These are phyloP conservation scores for Sander lucioperca DNA, from an alignment of 2,113 vertebrate genomes.

Conservation along the genomic window DNA sequence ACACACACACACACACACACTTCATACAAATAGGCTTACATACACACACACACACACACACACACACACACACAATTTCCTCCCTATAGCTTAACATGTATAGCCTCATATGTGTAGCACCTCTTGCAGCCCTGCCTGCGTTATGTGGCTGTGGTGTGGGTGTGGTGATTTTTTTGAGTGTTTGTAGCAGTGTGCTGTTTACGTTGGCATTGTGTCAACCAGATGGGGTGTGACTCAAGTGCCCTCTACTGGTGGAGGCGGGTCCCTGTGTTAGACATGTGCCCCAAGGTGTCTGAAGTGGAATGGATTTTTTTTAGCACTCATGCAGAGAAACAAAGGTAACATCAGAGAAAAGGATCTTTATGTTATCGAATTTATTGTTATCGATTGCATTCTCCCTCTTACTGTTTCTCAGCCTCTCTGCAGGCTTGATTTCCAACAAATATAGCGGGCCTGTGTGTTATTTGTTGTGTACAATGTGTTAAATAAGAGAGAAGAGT, in stretches of 20 bases:
- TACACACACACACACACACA: neutral
- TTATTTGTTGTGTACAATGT: neutral
- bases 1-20: too few relatives aligned
- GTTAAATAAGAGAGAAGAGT: neutral
- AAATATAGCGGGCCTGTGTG: neutral
- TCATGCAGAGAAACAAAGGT: constrained; percentile 24
- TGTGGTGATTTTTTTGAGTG: constrained; percentile 50
- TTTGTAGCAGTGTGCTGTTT: constrained; percentile 25
- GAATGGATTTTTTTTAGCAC: constrained; percentile 16
- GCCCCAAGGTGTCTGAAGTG: neutral
- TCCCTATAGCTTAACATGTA: neutral
- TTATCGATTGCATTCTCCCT: neutral
- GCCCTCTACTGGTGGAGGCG: constrained; percentile 74
- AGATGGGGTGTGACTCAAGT: constrained; percentile 58
- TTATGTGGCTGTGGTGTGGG: constrained; percentile 61
- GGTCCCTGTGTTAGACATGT: neutral
- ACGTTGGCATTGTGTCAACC: constrained; percentile 7
- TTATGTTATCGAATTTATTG: neutral
- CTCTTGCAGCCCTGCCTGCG: neutral
- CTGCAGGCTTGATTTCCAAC: neutral
- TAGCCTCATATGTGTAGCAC: constrained; percentile 10
- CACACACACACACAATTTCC: neutral
- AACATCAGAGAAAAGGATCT: constrained; percentile 18
- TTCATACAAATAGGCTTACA: neutral
- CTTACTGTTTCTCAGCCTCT: neutral